Base-by-base conservation (phyloP, 2,888 invertebrate species). In the Microlaimidae sp. region DNA sequence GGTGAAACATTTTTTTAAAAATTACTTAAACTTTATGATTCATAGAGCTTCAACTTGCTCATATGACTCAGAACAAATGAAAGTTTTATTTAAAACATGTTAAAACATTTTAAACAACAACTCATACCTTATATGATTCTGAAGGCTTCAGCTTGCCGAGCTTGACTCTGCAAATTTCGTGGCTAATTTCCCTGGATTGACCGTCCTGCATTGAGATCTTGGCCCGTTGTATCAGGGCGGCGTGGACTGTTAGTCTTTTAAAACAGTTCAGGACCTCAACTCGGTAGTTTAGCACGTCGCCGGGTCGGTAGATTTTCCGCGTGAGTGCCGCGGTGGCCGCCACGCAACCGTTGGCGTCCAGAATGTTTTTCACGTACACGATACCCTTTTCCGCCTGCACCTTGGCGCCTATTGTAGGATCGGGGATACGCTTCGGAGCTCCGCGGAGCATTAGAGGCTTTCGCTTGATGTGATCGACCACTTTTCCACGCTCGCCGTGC, bases 221-320 rank as follows among this genome's bases (percentile, higher is more conserved):
- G 17, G 47, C 42, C 19, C 32, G 23, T 25, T 57, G 55, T 10
- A 56, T 29, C n/a, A 57, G 27, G 24, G 56, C 13, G 23, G 52
- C 25, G 28, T 54, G 27, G 13, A 58, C 54, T 0, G 21, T 23
- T 21, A 58, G 51, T 19, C 54, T 50, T 1, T 56, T 28, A 28
- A 56, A 56, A 51, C 58, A 58, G 42, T 58, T 58, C 43, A 58
- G 51, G 3, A 58, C 43, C 23, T 58, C 56, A n/a, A 58, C 56
- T 29, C 48, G 52, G 38, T 50, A 53, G 29, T 32, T 28, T 45
- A 58, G 17, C 19, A 46, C 47, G 42, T 51, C 32, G 24, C 47
- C 51, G 25, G 51, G 51, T 1, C 5, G 25, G 19, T 24, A 24
- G 5, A 28, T 46, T 21, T 19, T 41, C 42, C 27, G 4, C 32